Evolutionary conservation across 53 echinoderm and acorn worm species (phyloP).

Genomic region (Echinometra lucunter): DNA sequence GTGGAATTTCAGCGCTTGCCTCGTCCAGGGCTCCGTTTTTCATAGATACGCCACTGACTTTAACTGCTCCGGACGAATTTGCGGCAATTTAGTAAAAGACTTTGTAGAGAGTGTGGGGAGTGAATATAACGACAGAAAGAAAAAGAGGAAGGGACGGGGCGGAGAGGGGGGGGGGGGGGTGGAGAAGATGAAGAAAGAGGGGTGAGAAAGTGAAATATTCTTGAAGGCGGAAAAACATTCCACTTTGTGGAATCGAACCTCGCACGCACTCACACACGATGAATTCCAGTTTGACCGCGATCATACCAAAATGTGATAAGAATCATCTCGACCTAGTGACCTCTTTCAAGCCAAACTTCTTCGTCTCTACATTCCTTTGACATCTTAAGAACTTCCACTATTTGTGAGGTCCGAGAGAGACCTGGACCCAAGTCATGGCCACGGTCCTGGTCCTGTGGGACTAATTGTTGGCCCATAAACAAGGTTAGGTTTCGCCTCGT

Average conservation of each 20-base stretch:
- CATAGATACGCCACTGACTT: too few species aligned
- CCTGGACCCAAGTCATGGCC: conserved; percentile 50
- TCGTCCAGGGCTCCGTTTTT: too few species aligned
- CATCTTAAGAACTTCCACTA: conserved; percentile 25
- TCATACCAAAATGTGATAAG: conserved; percentile 2
- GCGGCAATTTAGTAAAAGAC: not conserved
- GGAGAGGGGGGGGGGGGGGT: not conserved
- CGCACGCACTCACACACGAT: not conserved
- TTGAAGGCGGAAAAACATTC: conserved; percentile 11
- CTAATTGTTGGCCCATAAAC: conserved; percentile 53
- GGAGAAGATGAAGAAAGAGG: not conserved
- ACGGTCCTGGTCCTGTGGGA: conserved; percentile 35
- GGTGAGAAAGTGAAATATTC: not conserved
- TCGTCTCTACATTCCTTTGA: not conserved
- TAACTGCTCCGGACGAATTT: too few species aligned
- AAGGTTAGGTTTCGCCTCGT: conserved; percentile 22
- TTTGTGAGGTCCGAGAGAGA: conserved; percentile 41
- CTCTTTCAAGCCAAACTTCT: not conserved
- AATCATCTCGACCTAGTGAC: conserved; percentile 22
- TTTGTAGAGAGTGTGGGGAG: not conserved
- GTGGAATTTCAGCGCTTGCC: too few species aligned
- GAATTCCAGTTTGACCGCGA: conserved; percentile 3
- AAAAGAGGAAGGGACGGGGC: not conserved
- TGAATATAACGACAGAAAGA: not conserved
- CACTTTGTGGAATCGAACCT: not conserved